Conservation (phyloP, 2,797 vertebrate species). For the Ctenopoma kingsleyae region DNA sequence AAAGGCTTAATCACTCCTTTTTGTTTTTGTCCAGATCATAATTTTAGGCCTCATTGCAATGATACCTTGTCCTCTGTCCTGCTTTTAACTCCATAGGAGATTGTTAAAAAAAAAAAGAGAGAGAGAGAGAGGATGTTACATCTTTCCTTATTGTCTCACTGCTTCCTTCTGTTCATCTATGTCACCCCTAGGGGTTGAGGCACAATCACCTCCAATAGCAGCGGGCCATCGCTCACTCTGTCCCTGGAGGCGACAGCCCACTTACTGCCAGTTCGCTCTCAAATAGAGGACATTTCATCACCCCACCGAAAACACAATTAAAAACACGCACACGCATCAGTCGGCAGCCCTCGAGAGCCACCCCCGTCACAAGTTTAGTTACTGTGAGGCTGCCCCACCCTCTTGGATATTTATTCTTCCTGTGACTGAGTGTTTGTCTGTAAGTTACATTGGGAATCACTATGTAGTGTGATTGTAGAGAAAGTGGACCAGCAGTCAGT, state of each 20-base stretch:
- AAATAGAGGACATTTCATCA: conserved; percentile 80
- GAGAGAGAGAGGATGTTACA: background rate
- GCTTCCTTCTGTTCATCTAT: conserved; percentile 63
- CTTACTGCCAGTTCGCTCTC: conserved; percentile 74
- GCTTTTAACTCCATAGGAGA: conserved; percentile 36
- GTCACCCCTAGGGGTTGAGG: conserved; percentile 71
- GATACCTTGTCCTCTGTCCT: background rate
- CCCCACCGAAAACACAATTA: conserved; percentile 78
- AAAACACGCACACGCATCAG: conserved; percentile 57
- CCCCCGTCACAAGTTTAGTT: conserved; percentile 55
- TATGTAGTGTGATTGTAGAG: conserved; percentile 28
- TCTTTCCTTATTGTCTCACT: conserved; percentile 59
- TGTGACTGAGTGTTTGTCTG: conserved; percentile 65
- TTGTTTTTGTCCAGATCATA: background rate
- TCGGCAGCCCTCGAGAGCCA: conserved; percentile 33
- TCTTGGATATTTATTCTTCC: conserved; percentile 67
- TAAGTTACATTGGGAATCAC: conserved; percentile 23
- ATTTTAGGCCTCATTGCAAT: background rate
- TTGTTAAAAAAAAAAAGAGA: conserved; percentile 2
- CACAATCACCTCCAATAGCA: conserved; percentile 76
- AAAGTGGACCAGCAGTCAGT: conserved; percentile 44
- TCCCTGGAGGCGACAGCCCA: conserved; percentile 81
- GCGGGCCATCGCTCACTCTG: conserved; percentile 74
- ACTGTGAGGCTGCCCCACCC: conserved; percentile 46
- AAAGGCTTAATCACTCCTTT: background rate